These are phyloP conservation scores for Cotesia congregata DNA, from an alignment of 2,888 invertebrate species.

Conservation along the genomic window DNA sequence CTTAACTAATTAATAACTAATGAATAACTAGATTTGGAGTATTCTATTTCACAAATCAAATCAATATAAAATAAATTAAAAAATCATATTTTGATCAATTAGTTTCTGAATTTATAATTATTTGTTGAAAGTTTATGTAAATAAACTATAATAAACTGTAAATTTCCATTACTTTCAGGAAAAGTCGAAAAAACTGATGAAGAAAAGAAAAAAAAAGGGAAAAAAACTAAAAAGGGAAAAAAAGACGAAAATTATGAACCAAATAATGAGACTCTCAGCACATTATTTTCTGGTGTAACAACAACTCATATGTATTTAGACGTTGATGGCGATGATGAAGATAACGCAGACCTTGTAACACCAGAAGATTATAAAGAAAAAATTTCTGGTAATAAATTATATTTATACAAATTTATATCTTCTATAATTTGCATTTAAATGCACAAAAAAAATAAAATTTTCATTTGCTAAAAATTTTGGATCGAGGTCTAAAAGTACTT, in stretches of 20 bases:
- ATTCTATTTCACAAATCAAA: no score
- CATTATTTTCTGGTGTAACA: slow-evolving; percentile 50
- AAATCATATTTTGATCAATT: background rate
- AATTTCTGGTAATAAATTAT: slow-evolving; percentile 25
- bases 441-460: no score
- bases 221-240: slow-evolving; percentile 60
- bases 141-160: background rate
- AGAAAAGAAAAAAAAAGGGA: slow-evolving; percentile 59
- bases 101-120: background rate
- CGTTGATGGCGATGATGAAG: slow-evolving; percentile 56
- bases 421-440: slow-evolving; percentile 2
- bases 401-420: no score
- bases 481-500: no score
- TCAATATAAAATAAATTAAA: no score
- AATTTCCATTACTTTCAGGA: slow-evolving; percentile 44
- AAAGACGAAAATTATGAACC: slow-evolving; percentile 63
- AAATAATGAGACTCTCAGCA: slow-evolving; percentile 39
- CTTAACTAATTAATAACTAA: no score
- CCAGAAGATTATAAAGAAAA: slow-evolving; percentile 62
- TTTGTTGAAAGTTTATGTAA: background rate
- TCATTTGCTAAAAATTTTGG: no score
- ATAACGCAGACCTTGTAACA: slow-evolving; percentile 53
- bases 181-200: slow-evolving; percentile 55
- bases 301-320: slow-evolving; percentile 51
- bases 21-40: no score